Evolutionary conservation across 2,113 vertebrate species (phyloP).

Genomic region (Lonchura striata): DNA sequence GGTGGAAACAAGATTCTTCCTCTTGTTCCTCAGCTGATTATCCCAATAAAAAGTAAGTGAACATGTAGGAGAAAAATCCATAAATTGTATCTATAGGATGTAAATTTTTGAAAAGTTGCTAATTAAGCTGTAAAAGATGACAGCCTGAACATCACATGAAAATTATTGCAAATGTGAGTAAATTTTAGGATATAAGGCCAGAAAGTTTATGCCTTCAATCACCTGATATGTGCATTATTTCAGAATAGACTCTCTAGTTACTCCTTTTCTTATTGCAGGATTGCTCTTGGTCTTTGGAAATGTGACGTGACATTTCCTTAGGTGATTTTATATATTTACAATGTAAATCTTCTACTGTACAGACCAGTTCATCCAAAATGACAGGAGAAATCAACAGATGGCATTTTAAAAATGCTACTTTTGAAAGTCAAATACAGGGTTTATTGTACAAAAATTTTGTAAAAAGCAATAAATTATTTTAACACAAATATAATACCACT

Average conservation of each 20-base stretch:
- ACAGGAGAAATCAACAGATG: neutral
- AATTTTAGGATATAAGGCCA: neutral
- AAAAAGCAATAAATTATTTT: neutral
- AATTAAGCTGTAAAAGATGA: constrained; percentile 14
- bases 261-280: neutral
- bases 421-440: neutral
- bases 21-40: constrained; percentile 92
- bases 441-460: neutral
- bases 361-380: neutral
- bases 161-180: neutral
- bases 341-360: neutral
- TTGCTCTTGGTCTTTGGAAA: neutral
- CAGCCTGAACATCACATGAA: neutral
- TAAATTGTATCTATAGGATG: neutral
- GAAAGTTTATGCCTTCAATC: neutral
- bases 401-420: neutral
- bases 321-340: neutral
- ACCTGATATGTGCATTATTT: neutral
- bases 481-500: neutral
- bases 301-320: neutral
- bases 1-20: constrained; percentile 89
- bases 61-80: neutral
- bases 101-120: constrained; percentile 4
- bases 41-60: constrained; percentile 91
- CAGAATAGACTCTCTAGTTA: neutral